phyloP scores from a whole-genome alignment of 2,797 vertebrate species.

The Malurus leucopterus region DNA sequence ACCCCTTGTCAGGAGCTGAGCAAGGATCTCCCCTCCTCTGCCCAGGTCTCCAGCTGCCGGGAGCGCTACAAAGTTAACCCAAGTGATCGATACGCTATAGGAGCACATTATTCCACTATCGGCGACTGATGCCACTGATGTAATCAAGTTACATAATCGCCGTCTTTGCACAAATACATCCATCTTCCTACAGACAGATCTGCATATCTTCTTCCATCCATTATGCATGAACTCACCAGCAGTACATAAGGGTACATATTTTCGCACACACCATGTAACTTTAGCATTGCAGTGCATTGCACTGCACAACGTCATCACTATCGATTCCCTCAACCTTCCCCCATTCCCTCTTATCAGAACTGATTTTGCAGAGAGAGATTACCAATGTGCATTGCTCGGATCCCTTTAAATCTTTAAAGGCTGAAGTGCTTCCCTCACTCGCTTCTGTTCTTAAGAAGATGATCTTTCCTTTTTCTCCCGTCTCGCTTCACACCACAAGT shows the following conservation, averaged over 20 bases:
- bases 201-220: slow-evolving; percentile 70
- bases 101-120: slow-evolving; percentile 60
- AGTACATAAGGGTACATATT: slow-evolving; percentile 63
- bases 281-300: slow-evolving; percentile 72
- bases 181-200: slow-evolving; percentile 75
- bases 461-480: slow-evolving; percentile 12
- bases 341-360: slow-evolving; percentile 42
- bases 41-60: slow-evolving; percentile 28
- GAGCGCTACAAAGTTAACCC: slow-evolving; percentile 69
- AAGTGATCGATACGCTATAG: slow-evolving; percentile 51
- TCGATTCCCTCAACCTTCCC: slow-evolving; percentile 54
- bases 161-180: slow-evolving; percentile 74
- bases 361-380: slow-evolving; percentile 58
- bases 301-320: slow-evolving; percentile 72
- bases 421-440: slow-evolving; percentile 10
- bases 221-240: slow-evolving; percentile 71
- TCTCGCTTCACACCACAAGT: slow-evolving; percentile 41
- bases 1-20: slow-evolving; percentile 51
- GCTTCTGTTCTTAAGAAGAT: neutral
- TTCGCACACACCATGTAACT: slow-evolving; percentile 64
- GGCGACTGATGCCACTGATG: slow-evolving; percentile 70
- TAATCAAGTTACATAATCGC: slow-evolving; percentile 80
- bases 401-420: slow-evolving; percentile 60
- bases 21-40: slow-evolving; percentile 8
- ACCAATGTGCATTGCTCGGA: slow-evolving; percentile 36